Evolutionary conservation across 2,797 vertebrate genomes (phyloP).

Genomic region (Epinephelus malabaricus): DNA sequence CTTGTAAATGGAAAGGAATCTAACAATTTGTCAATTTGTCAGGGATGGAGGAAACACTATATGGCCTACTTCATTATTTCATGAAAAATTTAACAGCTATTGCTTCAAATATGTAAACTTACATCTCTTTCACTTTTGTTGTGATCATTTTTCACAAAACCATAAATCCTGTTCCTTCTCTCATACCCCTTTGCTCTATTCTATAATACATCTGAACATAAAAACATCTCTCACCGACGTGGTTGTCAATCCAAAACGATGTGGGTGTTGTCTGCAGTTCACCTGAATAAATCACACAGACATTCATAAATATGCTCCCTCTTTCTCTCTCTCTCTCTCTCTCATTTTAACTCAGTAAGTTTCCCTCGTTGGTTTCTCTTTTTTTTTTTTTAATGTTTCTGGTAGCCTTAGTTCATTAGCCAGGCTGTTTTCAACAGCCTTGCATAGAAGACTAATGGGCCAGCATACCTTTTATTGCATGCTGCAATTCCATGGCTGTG

Average conservation of each 20-base stretch:
- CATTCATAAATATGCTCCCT: slow-evolving; percentile 15
- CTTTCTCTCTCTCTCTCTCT: slow-evolving; percentile 8
- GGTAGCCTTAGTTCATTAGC: slow-evolving; percentile 82
- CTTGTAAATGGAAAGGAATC: slow-evolving; percentile 65
- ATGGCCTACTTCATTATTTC: slow-evolving; percentile 60
- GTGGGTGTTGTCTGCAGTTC: slow-evolving; percentile 33
- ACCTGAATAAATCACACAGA: slow-evolving; percentile 40
- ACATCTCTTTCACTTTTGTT: slow-evolving; percentile 40
- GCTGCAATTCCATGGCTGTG: slow-evolving; percentile 68
- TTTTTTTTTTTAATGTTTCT: slow-evolving; percentile 48
- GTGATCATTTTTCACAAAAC: slow-evolving; percentile 43
- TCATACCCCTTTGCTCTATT: background rate
- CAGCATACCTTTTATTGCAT: slow-evolving; percentile 80
- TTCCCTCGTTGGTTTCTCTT: slow-evolving; percentile 67
- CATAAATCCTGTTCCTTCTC: slow-evolving; percentile 34
- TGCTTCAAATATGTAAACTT: slow-evolving; percentile 58
- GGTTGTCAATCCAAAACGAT: slow-evolving; percentile 40
- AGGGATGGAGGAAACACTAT: slow-evolving; percentile 54
- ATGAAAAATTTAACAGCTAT: slow-evolving; percentile 65
- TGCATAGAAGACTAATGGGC: slow-evolving; percentile 80
- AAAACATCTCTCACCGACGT: slow-evolving; percentile 21
- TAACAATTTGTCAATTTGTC: slow-evolving; percentile 69
- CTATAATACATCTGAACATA: slow-evolving; percentile 38
- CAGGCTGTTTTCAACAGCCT: slow-evolving; percentile 75
- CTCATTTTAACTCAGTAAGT: slow-evolving; percentile 39